These are phyloP conservation scores for Acomys russatus DNA, from an alignment of 2,797 vertebrate species.

Conservation along the genomic window DNA sequence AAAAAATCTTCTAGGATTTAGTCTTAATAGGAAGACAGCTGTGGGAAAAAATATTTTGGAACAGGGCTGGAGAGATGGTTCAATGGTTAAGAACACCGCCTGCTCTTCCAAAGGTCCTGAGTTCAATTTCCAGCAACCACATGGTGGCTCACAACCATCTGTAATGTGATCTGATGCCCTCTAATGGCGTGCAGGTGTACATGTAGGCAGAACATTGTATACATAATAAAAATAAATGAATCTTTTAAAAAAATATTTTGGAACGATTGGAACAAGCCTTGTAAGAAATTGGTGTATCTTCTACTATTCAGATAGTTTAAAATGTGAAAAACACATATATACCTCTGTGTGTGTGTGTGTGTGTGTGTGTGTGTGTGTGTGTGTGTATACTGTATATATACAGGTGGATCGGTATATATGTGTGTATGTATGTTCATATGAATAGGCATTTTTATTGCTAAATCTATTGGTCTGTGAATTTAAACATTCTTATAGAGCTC, in stretches of 20 bases:
- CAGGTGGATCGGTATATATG: background rate
- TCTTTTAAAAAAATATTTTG: constrained; percentile 48
- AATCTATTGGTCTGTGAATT: constrained; percentile 32
- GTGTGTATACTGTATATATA: background rate
- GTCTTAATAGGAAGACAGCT: constrained; percentile 18
- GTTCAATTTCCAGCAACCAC: too few relatives aligned
- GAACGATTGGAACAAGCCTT: constrained; percentile 2
- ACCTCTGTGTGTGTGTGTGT: background rate
- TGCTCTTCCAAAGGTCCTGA: too few relatives aligned
- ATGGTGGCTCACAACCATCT: too few relatives aligned
- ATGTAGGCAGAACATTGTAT: too few relatives aligned
- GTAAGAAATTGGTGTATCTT: constrained; percentile 45
- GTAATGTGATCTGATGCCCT: too few relatives aligned
- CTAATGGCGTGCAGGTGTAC: too few relatives aligned
- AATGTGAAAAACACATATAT: background rate
- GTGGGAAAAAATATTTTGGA: constrained; percentile 63
- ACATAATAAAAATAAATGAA: too few relatives aligned
- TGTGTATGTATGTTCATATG: background rate
- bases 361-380: background rate
- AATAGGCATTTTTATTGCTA: constrained; percentile 47
- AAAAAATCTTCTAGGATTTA: constrained; percentile 46
- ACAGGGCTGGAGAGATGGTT: too few relatives aligned
- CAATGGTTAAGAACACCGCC: too few relatives aligned
- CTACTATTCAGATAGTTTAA: background rate
- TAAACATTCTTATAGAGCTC: background rate